Base-by-base conservation (phyloP, 1,140 invertebrate species). In the Trialeurodes vaporariorum region DNA sequence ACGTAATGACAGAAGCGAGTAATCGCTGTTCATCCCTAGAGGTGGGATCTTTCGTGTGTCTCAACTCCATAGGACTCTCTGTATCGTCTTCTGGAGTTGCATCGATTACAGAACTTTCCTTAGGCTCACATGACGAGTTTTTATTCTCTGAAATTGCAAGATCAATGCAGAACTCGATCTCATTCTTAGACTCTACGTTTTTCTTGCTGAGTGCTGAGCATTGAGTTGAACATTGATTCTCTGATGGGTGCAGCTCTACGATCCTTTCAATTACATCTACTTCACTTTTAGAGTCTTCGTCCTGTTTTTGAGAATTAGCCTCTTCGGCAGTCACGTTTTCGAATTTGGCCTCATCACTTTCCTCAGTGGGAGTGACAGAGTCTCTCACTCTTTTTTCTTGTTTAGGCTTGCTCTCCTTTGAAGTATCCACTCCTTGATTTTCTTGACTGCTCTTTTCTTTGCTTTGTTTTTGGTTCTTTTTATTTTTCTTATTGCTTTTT, bases 241-340 rank as follows among this genome's bases (percentile, higher is more conserved):
- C 34, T 9, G 34, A 49, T 49, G 34, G 34, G 34, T 49, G 34
- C 5, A 49, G 17, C 34, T 49, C 34, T 9, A 17, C 5, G 17
- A 49, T 49, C 5, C 5, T 17, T 49, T 49, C 34, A 17, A 49
- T 49, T 17, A 49, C 34, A 25, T 64, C 63, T 23, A 24, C 34
- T 1, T 58, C 25, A 5, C 5, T 24, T 25, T 26, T 25, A 21
- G 21, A n/a, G 9, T 63, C 26, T 22, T 61, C 59, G 5, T 2
- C 2, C 2, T 61, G n/a, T 2, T n/a, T 9, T n/a, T 61, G n/a
- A n/a, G 2, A 25, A 25, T 62, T 63, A 1, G 34, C 27, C 24
- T 67, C 63, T 26, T 62, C 63, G 1, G 66, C 66, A 17, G 62
- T 67, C 21, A 67, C 5, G 27, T 40, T 67, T 17, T 67, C 63